Evolutionary conservation across 2,888 invertebrate genomes (phyloP).

Genomic region (Thereva unica): DNA sequence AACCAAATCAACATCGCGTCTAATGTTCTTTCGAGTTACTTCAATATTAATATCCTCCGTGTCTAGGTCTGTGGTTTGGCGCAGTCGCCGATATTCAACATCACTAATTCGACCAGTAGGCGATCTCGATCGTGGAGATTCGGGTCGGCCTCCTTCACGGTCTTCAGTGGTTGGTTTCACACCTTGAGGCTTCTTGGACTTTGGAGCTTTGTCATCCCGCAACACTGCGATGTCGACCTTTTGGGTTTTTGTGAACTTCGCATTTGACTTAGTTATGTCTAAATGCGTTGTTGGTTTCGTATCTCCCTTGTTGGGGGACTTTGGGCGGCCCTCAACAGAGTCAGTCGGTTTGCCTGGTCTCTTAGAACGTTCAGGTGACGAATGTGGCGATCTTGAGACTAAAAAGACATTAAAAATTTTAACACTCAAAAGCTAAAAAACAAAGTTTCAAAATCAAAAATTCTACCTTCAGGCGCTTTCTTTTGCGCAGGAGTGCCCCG

Average conservation of each 20-base stretch:
- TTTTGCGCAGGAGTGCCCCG: not conserved
- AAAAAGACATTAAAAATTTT: slow-evolving; percentile 2
- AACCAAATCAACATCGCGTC: slow-evolving; percentile 7
- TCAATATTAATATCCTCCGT: slow-evolving; percentile 23
- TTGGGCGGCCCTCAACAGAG: not conserved
- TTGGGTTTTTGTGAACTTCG: slow-evolving; percentile 34
- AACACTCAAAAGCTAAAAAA: not conserved
- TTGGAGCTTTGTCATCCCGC: slow-evolving; percentile 37
- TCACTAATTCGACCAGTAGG: slow-evolving; percentile 64
- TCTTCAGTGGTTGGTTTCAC: slow-evolving; percentile 43
- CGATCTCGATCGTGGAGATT: slow-evolving; percentile 54
- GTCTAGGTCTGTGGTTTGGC: slow-evolving; percentile 20
- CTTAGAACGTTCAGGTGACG: slow-evolving; percentile 35
- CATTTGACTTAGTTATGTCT: not conserved
- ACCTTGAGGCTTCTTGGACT: too few relatives aligned
- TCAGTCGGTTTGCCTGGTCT: slow-evolving; percentile 25
- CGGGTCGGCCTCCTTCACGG: slow-evolving; percentile 45
- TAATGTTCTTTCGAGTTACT: slow-evolving; percentile 24
- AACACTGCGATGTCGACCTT: slow-evolving; percentile 10
- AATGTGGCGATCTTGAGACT: slow-evolving; percentile 37
- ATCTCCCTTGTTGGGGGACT: not conserved
- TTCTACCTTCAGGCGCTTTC: not conserved
- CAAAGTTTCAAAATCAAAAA: not conserved
- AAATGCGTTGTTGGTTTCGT: not conserved
- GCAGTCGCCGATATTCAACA: slow-evolving; percentile 54